These are phyloP conservation scores for Drosophila macrospina DNA, from an alignment of 2,888 invertebrate genomes.

Conservation along the genomic window DNA sequence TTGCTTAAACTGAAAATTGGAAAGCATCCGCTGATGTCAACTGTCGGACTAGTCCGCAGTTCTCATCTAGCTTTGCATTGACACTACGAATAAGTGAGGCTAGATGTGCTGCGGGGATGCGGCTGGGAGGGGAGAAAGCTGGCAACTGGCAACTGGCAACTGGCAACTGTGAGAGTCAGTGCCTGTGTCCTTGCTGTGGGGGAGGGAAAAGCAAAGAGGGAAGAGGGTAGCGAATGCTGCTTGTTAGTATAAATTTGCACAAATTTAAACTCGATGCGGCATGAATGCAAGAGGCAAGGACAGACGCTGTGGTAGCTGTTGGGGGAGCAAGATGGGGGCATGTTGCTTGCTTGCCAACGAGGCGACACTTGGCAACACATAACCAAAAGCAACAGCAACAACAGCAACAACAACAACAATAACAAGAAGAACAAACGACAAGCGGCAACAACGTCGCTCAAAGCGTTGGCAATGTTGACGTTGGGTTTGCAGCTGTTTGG, in stretches of 20 bases:
- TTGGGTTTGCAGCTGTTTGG: slow-evolving; percentile 74
- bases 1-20: slow-evolving; percentile 65
- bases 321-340: background rate
- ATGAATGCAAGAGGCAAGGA: background rate
- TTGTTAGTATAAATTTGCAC: slow-evolving; percentile 69
- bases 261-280: slow-evolving; percentile 50
- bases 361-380: slow-evolving; percentile 62
- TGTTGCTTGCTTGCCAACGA: slow-evolving; percentile 46
- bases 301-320: background rate
- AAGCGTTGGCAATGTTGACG: slow-evolving; percentile 65
- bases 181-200: background rate
- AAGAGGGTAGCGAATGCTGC: slow-evolving; percentile 20
- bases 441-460: slow-evolving; percentile 39
- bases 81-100: slow-evolving; percentile 26
- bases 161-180: background rate
- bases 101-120: slow-evolving; percentile 4
- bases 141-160: slow-evolving; percentile 12
- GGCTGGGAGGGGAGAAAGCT: background rate
- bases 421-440: slow-evolving; percentile 15
- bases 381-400: slow-evolving; percentile 45
- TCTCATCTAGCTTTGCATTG: slow-evolving; percentile 60
- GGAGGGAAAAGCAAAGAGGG: background rate
- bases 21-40: slow-evolving; percentile 53
- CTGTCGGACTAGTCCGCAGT: slow-evolving; percentile 45
- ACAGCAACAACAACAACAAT: slow-evolving; percentile 31